phyloP scores from a whole-genome alignment of 2,797 vertebrate species.

The Sandelia bainsii region DNA sequence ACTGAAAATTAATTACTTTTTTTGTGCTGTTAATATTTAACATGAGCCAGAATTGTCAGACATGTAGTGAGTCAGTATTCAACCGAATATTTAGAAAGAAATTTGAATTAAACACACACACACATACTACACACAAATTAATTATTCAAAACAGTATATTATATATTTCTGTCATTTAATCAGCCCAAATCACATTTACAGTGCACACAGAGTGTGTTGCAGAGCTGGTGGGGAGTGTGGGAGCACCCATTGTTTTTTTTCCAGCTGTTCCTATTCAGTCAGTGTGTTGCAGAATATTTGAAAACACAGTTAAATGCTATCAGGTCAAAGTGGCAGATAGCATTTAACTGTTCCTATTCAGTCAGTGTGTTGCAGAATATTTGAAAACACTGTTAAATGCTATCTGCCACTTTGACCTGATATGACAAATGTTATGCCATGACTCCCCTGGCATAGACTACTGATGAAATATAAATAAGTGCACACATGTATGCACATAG shows the following conservation, averaged over 20 bases:
- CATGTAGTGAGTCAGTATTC: conserved; percentile 48
- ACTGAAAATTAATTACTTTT: background rate
- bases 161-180: conserved; percentile 62
- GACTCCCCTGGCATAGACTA: conserved; percentile 35
- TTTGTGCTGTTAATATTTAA: conserved; percentile 15
- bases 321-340: too few species aligned
- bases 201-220: conserved; percentile 10
- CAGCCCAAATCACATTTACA: conserved; percentile 49
- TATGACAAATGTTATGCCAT: conserved; percentile 57
- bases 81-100: conserved; percentile 31
- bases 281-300: conserved; percentile 50
- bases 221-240: conserved; percentile 11
- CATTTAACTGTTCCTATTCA: too few species aligned
- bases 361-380: conserved; percentile 48
- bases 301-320: conserved; percentile 51
- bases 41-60: conserved; percentile 35
- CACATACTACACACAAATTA: conserved; percentile 48
- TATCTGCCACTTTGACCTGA: conserved; percentile 56
- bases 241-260: conserved; percentile 36
- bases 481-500: background rate
- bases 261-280: conserved; percentile 68
- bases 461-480: conserved; percentile 24
- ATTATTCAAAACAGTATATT: conserved; percentile 69
- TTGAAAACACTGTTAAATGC: conserved; percentile 49
- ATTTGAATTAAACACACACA: conserved; percentile 20